Conservation (phyloP, 2,113 vertebrate genomes). For the Clinocottus analis region DNA sequence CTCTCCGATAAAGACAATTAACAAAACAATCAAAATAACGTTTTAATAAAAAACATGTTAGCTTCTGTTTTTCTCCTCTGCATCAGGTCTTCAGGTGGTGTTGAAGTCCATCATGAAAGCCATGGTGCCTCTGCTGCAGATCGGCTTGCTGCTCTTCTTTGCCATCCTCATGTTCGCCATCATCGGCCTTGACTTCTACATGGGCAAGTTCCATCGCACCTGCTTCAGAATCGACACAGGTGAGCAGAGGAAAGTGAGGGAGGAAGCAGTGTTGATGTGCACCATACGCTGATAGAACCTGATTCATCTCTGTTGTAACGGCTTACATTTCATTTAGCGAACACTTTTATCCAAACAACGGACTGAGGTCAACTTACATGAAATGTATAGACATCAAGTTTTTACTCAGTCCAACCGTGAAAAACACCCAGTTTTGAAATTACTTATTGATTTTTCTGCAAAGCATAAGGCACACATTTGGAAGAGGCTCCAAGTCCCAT, state of each 20-base stretch:
- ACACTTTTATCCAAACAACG: too few species aligned
- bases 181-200: slow-evolving; percentile 97
- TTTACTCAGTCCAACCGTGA: neutral
- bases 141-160: slow-evolving; percentile 95
- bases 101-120: slow-evolving; percentile 99
- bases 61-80: neutral
- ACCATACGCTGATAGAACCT: neutral
- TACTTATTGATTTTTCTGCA: neutral
- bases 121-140: slow-evolving; percentile 97
- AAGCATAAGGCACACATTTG: neutral
- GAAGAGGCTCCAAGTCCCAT: neutral
- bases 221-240: slow-evolving; percentile 91
- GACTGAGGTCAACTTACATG: neutral
- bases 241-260: slow-evolving; percentile 65
- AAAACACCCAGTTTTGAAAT: neutral
- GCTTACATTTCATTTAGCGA: too few species aligned
- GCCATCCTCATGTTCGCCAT: slow-evolving; percentile 99
- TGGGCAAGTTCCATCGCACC: slow-evolving; percentile 95
- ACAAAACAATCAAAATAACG: neutral
- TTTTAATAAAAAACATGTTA: neutral
- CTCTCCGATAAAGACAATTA: too few species aligned
- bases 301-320: neutral
- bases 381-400: too few species aligned
- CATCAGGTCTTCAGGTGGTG: slow-evolving; percentile 94
- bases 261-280: neutral